Evolutionary conservation across 1,140 invertebrate genomes (phyloP).

Genomic region (Lordiphosa mommai): DNA sequence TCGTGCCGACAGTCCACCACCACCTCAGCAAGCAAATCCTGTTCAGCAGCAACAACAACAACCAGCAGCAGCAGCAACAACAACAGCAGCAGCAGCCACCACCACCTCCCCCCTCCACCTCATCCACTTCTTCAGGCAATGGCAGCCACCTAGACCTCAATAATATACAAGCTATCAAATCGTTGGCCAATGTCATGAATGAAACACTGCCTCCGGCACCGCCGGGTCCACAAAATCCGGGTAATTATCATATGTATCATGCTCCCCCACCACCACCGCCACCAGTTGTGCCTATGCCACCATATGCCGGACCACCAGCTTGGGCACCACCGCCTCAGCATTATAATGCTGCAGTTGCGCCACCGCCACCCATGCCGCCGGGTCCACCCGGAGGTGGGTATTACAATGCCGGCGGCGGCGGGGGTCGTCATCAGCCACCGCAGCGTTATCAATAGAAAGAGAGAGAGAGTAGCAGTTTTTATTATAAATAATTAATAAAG

Average conservation of each 20-base stretch:
- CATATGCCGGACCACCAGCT: constrained; percentile 32
- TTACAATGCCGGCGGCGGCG: constrained; percentile 35
- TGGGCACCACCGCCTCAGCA: constrained; percentile 48
- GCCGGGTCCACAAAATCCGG: constrained; percentile 3
- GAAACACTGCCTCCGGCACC: constrained; percentile 55
- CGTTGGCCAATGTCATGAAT: constrained; percentile 33
- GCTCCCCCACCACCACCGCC: constrained; percentile 66
- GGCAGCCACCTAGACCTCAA: constrained; percentile 36
- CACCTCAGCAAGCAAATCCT: constrained; percentile 13
- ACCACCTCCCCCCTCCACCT: constrained; percentile 1
- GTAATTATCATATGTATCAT: constrained; percentile 53
- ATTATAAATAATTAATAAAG: constrained; percentile 58
- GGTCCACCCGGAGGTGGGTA: constrained; percentile 32
- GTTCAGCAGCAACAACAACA: constrained; percentile 2
- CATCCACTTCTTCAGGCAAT: constrained; percentile 25
- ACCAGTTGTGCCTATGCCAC: constrained; percentile 47
- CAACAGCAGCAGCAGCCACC: constrained; percentile 11
- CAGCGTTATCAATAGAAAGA: constrained; percentile 43
- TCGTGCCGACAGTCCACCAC: constrained; percentile 71
- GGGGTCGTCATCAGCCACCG: constrained; percentile 27
- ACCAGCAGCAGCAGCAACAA: constrained; percentile 15
- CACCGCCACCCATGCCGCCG: constrained; percentile 51
- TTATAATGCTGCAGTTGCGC: constrained; percentile 34
- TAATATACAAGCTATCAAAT: constrained; percentile 59
- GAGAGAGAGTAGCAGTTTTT: constrained; percentile 8